phyloP scores from a whole-genome alignment of 1,140 invertebrate species.

The Drosophila sp. region DNA sequence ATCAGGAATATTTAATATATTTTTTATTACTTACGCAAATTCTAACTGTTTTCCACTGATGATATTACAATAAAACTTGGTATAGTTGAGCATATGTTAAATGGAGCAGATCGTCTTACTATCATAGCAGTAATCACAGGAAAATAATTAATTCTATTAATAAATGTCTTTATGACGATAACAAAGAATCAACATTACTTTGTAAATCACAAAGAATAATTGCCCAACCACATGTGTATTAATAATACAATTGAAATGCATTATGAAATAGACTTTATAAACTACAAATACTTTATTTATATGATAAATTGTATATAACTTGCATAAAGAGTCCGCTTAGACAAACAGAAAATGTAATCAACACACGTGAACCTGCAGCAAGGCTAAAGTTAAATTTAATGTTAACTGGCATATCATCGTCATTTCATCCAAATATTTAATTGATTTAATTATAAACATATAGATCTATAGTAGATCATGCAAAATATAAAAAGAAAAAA shows the following conservation, averaged over 20 bases:
- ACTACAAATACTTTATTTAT: slow-evolving; percentile 77
- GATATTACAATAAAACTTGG: no score
- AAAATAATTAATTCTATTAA: no score
- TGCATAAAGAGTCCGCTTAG: slow-evolving; percentile 55
- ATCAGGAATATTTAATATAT: no score
- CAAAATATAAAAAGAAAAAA: not conserved
- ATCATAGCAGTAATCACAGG: no score
- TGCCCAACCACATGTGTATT: not conserved
- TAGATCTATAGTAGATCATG: not conserved
- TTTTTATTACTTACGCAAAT: no score
- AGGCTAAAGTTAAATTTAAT: slow-evolving; percentile 40
- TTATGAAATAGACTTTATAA: slow-evolving; percentile 46
- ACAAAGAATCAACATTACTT: not conserved
- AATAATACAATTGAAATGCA: not conserved
- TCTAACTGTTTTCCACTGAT: no score
- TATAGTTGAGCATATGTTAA: no score
- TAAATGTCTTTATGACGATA: no score
- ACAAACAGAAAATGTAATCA: slow-evolving; percentile 36
- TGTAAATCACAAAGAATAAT: not conserved
- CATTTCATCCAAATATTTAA: slow-evolving; percentile 15
- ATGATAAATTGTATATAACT: slow-evolving; percentile 75
- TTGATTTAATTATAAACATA: slow-evolving; percentile 32
- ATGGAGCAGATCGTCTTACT: no score
- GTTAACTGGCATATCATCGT: slow-evolving; percentile 40
- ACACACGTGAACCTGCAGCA: slow-evolving; percentile 42